Base-by-base conservation (phyloP, 2,797 vertebrate genomes). In the Spatula clypeata region DNA sequence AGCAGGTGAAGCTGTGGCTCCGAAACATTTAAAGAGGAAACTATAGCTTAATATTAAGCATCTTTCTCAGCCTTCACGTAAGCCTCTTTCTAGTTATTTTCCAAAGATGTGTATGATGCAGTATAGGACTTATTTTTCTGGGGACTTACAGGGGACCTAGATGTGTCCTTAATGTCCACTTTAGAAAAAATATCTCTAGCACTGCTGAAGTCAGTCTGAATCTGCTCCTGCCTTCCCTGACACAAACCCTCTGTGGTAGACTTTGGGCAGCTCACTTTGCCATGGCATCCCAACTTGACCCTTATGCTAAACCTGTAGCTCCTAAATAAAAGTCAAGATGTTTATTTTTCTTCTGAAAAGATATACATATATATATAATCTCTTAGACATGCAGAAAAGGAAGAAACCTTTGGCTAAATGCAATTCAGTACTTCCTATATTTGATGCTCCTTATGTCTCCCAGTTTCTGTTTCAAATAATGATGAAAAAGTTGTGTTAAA, bases 401-500 rank as follows among this genome's bases (percentile, higher is more conserved):
- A 44, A 58, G 31, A 62, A 75, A 66, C 45, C 36, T 34, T 15
- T 69, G 21, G 26, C 42, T 87, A 54, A 49, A 40, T 54, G 18
- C 71, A 77, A 81, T 84, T 72, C 45, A 26, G 24, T 66, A n/a
- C 71, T 86, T 74, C 58, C 36, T 91, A 3, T 58, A 62, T 80
- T 86, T 72, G 79, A 67, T 75, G 61, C 16, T 90, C 31, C 54
- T 71, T 71, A 92, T 80, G 61, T 86, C 75, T 58, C 45, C 47
- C 31, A 42, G 66, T 84, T 93, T 96, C 91, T 93, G 81, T 94
- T 95, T 94, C 85, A 90, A 93, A 90, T 88, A 80, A 90, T 13
- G 69, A 77, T 2, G 3, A 10, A 60, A 72, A 75, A 49, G 4
- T 60, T 91, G 18, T 66, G 86, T 90, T 90, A 96, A 91, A 86